Base-by-base conservation (phyloP, 2,113 vertebrate genomes). In the Loxodonta africana region DNA sequence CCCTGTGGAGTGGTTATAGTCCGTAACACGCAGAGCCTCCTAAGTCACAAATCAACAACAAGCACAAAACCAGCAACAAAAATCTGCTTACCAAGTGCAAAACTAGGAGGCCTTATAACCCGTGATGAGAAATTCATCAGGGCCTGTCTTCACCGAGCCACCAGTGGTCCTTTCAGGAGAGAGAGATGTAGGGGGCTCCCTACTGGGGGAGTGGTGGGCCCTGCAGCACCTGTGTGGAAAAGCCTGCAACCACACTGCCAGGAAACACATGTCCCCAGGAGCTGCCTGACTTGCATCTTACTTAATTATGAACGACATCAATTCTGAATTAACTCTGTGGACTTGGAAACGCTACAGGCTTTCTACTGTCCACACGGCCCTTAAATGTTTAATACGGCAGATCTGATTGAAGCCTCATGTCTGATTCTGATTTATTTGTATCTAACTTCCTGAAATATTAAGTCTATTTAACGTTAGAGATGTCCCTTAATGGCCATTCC, bases 341-440 rank as follows among this genome's bases (percentile, higher is more conserved):
- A 5, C 85, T 26, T 4, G 12, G 2, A 6, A 86, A 86, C 48
- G 26, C 71, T 3, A 1, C 0, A 1, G 37, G 37, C 37, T 37
- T 37, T 37, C 37, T 37, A 37, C 37, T 37, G 37, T 37, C 37
- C 37, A 37, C 37, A 37, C 37, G 37, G 5, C 33, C 23, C 28
- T 5, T 5, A 15, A 60, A 2, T 1, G 6, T 14, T 48, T 10
- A 12, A 11, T 0, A 1, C 1, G 4, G 62, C 1, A 0, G 73
- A 17, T 26, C 67, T 5, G 1, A 18, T 2, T 1, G 41, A 6
- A 67, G 73, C 71, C 18, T 33, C 11, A 0, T 0, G 21, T 46
- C 85, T 71, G 83, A 81, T 20, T 80, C 83, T 18, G 33, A 80
- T 51, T 73, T 84, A 15, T 76, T 41, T 76, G 46, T 63, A n/a